These are phyloP conservation scores for Diaprepes abbreviatus DNA, from an alignment of 2,888 invertebrate genomes.

Conservation along the genomic window DNA sequence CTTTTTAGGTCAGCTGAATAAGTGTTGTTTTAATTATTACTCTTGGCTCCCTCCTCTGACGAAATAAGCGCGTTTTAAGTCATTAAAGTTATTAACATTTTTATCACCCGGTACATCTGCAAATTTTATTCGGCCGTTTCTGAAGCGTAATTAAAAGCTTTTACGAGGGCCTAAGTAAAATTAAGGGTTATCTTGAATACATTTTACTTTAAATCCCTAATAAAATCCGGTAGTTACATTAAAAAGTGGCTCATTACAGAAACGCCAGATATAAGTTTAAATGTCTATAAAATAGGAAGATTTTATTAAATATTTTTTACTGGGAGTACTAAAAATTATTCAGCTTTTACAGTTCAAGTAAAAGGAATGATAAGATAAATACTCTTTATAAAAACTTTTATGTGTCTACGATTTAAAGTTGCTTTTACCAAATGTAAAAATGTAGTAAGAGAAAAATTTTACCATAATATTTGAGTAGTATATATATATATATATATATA, in stretches of 20 bases:
- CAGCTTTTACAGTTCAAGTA: no score
- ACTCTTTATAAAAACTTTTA: no score
- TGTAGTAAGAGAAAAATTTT: no score
- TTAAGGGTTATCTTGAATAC: constrained; percentile 43
- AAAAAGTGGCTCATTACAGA: constrained; percentile 28
- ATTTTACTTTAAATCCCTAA: constrained; percentile 39
- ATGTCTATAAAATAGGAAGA: constrained; percentile 3
- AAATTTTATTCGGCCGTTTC: constrained; percentile 37
- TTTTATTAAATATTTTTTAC: constrained; percentile 12
- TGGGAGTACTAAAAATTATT: not conserved
- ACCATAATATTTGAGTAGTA: no score
- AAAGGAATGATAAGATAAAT: no score
- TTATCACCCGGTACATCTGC: constrained; percentile 36
- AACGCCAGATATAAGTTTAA: constrained; percentile 31
- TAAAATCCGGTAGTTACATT: constrained; percentile 36
- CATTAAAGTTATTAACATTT: constrained; percentile 32
- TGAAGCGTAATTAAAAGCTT: constrained; percentile 42
- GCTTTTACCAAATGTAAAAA: no score
- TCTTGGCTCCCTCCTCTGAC: not conserved
- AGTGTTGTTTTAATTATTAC: constrained; percentile 26
- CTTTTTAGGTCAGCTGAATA: constrained; percentile 23
- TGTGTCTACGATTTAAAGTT: no score
- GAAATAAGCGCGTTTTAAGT: constrained; percentile 19
- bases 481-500: no score
- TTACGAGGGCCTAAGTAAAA: constrained; percentile 42